These are phyloP conservation scores for Salmo trutta DNA, from an alignment of 2,797 vertebrate genomes.

Conservation along the genomic window DNA sequence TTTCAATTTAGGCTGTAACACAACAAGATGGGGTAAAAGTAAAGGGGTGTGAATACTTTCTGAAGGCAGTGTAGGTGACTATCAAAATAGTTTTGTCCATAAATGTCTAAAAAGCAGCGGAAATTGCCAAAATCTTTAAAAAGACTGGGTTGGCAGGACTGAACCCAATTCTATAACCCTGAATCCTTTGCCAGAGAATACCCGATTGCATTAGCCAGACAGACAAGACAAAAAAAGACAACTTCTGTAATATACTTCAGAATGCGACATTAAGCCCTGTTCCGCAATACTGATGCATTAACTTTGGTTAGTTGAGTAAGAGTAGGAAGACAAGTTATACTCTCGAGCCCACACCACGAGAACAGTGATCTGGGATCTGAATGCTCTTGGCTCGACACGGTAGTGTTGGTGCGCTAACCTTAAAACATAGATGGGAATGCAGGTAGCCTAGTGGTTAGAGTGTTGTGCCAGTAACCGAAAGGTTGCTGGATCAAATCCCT, in stretches of 20 bases:
- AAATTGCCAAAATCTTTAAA: neutral
- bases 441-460: too few species aligned
- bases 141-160: neutral
- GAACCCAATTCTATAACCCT: neutral
- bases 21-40: too few species aligned
- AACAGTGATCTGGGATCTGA: neutral
- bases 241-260: neutral
- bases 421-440: slow-evolving; percentile 23
- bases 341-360: neutral
- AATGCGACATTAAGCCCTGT: neutral
- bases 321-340: neutral
- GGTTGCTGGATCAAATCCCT: too few species aligned
- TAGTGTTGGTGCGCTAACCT: slow-evolving; percentile 20
- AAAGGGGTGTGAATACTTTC: too few species aligned
- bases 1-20: too few species aligned
- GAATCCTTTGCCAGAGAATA: neutral
- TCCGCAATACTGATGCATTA: neutral
- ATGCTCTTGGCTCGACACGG: slow-evolving; percentile 21
- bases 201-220: neutral
- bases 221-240: neutral
- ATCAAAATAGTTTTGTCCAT: neutral
- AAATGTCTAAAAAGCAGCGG: neutral
- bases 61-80: too few species aligned
- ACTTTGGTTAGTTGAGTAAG: neutral
- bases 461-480: too few species aligned